phyloP scores from a whole-genome alignment of 2,113 vertebrate species.

The Neolamprologus brichardi region DNA sequence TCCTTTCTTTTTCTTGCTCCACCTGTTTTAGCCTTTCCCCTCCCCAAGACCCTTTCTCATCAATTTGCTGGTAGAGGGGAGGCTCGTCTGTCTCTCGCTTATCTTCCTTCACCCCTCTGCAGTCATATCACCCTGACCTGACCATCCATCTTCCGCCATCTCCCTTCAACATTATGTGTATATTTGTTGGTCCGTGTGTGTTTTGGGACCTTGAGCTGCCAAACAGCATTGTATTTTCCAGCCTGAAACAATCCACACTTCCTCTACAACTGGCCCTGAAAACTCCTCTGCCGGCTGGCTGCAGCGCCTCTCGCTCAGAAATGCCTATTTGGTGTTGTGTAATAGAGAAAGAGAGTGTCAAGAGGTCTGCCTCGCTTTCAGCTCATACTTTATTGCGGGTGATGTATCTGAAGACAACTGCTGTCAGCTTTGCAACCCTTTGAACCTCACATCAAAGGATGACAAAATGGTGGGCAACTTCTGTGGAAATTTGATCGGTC shows the following conservation, averaged over 20 bases:
- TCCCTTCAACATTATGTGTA: neutral
- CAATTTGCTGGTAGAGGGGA: constrained; percentile 1
- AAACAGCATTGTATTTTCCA: neutral
- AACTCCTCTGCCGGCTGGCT: neutral
- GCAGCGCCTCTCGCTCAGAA: neutral
- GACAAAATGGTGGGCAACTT: constrained; percentile 29
- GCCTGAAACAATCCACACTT: neutral
- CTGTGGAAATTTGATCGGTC: constrained; percentile 18
- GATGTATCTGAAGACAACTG: constrained; percentile 45
- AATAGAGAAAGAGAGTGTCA: constrained; percentile 1
- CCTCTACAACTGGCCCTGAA: neutral
- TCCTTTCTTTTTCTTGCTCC: neutral
- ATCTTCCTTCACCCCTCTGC: constrained; percentile 51
- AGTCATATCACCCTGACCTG: constrained; percentile 56
- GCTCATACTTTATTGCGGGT: constrained; percentile 28
- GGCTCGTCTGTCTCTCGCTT: constrained; percentile 48
- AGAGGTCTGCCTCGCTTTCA: constrained; percentile 11
- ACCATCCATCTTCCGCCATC: constrained; percentile 59
- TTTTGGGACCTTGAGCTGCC: constrained; percentile 37
- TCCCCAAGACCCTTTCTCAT: constrained; percentile 4
- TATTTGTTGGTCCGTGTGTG: neutral
- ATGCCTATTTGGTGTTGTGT: constrained; percentile 16
- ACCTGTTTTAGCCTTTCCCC: neutral
- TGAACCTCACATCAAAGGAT: constrained; percentile 50
- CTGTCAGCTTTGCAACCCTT: constrained; percentile 46